Conservation (phyloP, 92 coral and sea anemone genomes). For the Desmophyllum pertusum region DNA sequence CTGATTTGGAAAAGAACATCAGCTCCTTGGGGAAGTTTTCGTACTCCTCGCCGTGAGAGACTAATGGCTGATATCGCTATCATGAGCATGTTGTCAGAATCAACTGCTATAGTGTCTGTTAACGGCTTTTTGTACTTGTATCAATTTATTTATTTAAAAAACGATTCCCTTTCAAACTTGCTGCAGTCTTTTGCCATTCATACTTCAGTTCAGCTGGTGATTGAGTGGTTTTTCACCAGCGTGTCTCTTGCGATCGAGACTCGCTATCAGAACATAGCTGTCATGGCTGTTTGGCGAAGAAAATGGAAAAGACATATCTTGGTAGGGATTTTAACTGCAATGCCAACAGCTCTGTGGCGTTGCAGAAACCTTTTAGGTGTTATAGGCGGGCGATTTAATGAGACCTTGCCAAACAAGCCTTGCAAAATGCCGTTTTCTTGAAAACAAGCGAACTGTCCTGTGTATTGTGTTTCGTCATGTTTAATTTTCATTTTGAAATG, state of each 20-base stretch:
- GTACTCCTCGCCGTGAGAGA: slow-evolving; percentile 52
- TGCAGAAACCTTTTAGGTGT: not conserved
- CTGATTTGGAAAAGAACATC: slow-evolving; percentile 2
- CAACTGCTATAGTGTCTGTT: too few relatives aligned
- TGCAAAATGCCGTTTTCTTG: not conserved
- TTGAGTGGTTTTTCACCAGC: slow-evolving; percentile 6
- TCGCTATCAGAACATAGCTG: slow-evolving; percentile 31
- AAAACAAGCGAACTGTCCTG: not conserved
- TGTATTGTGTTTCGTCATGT: not conserved
- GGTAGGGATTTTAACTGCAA: not conserved
- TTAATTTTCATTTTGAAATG: not conserved
- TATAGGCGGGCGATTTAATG: not conserved
- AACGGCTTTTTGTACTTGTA: too few relatives aligned
- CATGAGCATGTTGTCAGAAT: slow-evolving; percentile 48
- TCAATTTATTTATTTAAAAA: not conserved
- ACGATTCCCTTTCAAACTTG: not conserved
- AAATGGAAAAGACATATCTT: slow-evolving; percentile 2
- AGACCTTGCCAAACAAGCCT: not conserved
- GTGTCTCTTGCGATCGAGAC: slow-evolving; percentile 19
- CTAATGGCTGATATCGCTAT: slow-evolving; percentile 39
- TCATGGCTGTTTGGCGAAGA: slow-evolving; percentile 27
- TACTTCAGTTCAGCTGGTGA: not conserved
- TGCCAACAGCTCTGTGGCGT: not conserved
- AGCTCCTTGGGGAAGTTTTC: slow-evolving; percentile 41
- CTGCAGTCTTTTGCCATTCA: not conserved